Conservation (phyloP, 2,113 vertebrate genomes). For the Struthidea cinerea region DNA sequence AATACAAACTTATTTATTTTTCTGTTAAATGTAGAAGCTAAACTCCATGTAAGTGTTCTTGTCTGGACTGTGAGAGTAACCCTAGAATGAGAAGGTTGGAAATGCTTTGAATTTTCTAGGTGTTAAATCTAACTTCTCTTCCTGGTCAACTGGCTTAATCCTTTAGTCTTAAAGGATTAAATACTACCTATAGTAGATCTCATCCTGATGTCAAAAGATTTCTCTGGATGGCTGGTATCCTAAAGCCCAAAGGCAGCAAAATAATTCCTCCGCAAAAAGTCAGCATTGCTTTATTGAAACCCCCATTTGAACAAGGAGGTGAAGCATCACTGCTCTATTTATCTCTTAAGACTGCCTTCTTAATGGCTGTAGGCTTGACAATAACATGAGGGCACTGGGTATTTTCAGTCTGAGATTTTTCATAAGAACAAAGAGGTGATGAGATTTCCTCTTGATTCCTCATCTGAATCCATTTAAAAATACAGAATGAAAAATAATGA, state of each 20-base stretch:
- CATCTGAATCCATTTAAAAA: conserved; percentile 22
- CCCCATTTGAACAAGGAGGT: conserved; percentile 32
- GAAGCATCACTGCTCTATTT: conserved; percentile 32
- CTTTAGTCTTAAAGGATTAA: conserved; percentile 65
- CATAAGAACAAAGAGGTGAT: conserved; percentile 9
- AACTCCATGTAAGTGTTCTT: neutral
- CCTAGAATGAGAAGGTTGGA: neutral
- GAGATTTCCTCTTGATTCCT: conserved; percentile 11
- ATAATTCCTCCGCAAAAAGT: conserved; percentile 5
- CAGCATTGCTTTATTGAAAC: conserved; percentile 33
- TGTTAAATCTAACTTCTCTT: conserved; percentile 59
- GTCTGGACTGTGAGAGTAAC: neutral
- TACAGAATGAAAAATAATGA: neutral
- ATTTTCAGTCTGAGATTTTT: conserved; percentile 36
- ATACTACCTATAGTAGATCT: conserved; percentile 51
- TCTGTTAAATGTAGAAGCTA: neutral
- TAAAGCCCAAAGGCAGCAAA: conserved; percentile 34
- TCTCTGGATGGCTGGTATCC: conserved; percentile 46
- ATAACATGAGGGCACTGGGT: neutral
- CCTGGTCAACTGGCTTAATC: conserved; percentile 45
- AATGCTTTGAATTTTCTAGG: conserved; percentile 34
- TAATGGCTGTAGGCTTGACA: conserved; percentile 34
- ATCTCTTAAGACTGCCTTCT: conserved; percentile 47
- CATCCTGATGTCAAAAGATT: conserved; percentile 63
- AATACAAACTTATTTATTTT: neutral